Base-by-base conservation (phyloP, 2,888 invertebrate genomes). In the Scaptomyza reducta region DNA sequence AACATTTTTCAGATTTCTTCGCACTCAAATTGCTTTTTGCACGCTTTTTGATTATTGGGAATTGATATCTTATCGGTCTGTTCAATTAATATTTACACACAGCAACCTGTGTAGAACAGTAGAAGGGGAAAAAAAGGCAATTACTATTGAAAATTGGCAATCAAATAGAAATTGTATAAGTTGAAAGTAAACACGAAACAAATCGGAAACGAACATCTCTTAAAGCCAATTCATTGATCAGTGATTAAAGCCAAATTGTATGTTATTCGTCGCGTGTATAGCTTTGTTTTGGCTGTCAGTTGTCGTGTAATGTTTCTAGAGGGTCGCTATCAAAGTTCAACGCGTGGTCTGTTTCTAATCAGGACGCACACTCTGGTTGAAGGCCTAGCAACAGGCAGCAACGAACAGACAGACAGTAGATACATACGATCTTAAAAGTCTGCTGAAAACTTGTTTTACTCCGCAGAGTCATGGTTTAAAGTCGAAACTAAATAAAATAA, bases 1-100 rank as follows among this genome's bases (percentile, higher is more conserved):
- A 46, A 16, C 9, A 29, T 33, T 7, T 53, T 51, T 40, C 9
- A 29, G 16, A 41, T 9, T 27, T 27, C 5, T 40, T 27, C 0
- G 3, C 14, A 13, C 16, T n/a, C 6, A 40, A 27, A n/a, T 29
- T 27, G 27, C 7, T 7, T 27, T 27, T 27, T 27, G 27, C 27
- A 7, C 27, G 27, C 6, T 7, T 27, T 10, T 25, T 5, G 49
- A 27, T 72, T 65, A 58, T 16, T 3, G 9, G n/a, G 33, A 58
- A 50, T n/a, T 44, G 22, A 29, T 56, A 56, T 49, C 56, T 54
- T 53, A 71, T 74, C 73, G n/a, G 18, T 10, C 27, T 38, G 51
- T 31, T 44, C 16, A 31, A 45, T 27, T 31, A 41, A 38, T 40
- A 46, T 31, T 46, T 35, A 35, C 45, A 54, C 45, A 13, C 41